phyloP scores from a whole-genome alignment of 1,140 invertebrate genomes.

The Pseudomyrmex pallidus region DNA sequence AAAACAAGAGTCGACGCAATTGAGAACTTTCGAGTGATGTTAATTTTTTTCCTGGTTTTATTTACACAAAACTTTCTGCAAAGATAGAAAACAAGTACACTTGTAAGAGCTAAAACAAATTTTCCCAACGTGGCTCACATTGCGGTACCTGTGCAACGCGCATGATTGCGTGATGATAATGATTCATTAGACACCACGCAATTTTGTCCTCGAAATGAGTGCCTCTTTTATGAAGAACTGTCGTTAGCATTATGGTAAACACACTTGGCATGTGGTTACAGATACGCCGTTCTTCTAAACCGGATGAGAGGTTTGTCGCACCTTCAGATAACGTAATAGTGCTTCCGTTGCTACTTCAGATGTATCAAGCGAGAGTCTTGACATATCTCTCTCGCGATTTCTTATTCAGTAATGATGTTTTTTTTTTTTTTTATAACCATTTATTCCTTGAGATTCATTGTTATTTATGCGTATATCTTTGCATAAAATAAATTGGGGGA shows the following conservation, averaged over 20 bases:
- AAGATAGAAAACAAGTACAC: background rate
- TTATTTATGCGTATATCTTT: too few relatives aligned
- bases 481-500: too few relatives aligned
- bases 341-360: conserved; percentile 23
- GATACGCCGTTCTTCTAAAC: conserved; percentile 25
- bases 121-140: conserved; percentile 8
- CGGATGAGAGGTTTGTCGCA: conserved; percentile 46
- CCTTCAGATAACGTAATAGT: conserved; percentile 18
- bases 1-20: too few relatives aligned
- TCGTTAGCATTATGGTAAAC: conserved; percentile 43
- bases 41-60: conserved; percentile 13
- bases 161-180: conserved; percentile 60
- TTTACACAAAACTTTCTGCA: background rate
- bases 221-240: conserved; percentile 27
- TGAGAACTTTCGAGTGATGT: background rate
- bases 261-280: conserved; percentile 14
- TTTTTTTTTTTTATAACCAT: background rate
- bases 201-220: conserved; percentile 57
- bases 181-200: conserved; percentile 62
- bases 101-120: conserved; percentile 1
- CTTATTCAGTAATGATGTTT: background rate
- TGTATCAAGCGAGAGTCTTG: background rate
- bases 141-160: conserved; percentile 8
- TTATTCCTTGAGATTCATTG: background rate
- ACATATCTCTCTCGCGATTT: background rate